Evolutionary conservation across 1,140 invertebrate genomes (phyloP), one percentile per base, ranked within the genome.

Genomic region (Drosophila littoralis): DNA sequence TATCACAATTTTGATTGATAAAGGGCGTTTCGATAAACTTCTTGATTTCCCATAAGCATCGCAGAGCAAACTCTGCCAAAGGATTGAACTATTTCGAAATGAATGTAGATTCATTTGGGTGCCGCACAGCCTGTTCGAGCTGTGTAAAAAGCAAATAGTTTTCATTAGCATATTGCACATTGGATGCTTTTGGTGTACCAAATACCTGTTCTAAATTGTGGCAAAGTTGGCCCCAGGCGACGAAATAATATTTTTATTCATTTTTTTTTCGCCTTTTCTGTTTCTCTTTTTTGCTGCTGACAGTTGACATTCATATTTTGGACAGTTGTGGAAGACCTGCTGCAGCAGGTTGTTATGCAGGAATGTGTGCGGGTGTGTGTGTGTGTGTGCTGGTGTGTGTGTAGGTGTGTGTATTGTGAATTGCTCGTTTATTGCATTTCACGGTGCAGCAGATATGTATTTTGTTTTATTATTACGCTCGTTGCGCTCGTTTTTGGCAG

Each of bases 381-480:
- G 17, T 10, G 8, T 1, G 45, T 32, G 13, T 48, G 13, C 12
- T 5, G 12, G 8, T 28, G 5, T n/a, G 2, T 22, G 15, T 17
- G 35, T 36, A 9, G 8, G 35, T 50, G 46, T 32, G 22, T 28
- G 3, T 13, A 76, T 76, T 72, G 59, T 54, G 45, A 64, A 82
- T 81, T 82, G 65, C 52, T 77, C 72, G 78, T 79, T 83, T 83
- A 83, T 83, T 83, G 69, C 72, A 83, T 83, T 83, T 73, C 59
- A 72, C 65, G 48, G 48, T 72, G 59, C 76, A 63, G 64, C 45
- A 73, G 55, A 73, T 79, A 77, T 59, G 32, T 59, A 46, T 78
- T 76, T 83, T 71, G 36, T 66, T 79, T 83, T 65, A 76, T 72
- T 79, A 79, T 83, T 69, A 43, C 36, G 65, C 71, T 74, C 65